Conservation (phyloP, 2,797 vertebrate genomes). For the Rallus crepitans region DNA sequence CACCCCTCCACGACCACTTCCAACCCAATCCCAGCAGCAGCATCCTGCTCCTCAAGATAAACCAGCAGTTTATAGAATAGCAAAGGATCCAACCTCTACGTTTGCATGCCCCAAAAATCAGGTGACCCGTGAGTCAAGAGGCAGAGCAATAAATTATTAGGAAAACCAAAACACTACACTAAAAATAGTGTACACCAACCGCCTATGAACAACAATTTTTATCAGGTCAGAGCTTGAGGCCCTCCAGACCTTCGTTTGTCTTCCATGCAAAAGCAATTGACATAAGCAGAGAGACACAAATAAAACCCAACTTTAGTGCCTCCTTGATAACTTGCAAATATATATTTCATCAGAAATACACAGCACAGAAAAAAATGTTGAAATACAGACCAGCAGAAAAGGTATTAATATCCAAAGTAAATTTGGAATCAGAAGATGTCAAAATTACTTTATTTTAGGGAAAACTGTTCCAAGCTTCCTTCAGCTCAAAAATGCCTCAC, state of each 20-base stretch:
- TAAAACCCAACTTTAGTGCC: not conserved
- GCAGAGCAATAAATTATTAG: not conserved
- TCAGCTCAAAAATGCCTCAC: not conserved
- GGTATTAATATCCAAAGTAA: not conserved
- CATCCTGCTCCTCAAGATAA: conserved; percentile 10
- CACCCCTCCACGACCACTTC: not conserved
- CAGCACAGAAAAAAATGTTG: accelerated
- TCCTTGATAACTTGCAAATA: not conserved
- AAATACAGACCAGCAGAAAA: not conserved
- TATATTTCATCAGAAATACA: not conserved
- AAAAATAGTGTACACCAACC: not conserved
- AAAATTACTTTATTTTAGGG: not conserved
- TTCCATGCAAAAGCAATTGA: not conserved
- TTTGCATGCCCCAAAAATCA: not conserved
- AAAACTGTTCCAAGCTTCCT: conserved; percentile 13
- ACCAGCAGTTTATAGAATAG: not conserved
- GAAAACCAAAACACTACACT: conserved; percentile 12
- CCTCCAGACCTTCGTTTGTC: not conserved
- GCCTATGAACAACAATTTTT: not conserved
- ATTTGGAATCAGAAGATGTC: not conserved
- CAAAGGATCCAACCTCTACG: not conserved
- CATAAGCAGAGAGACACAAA: not conserved
- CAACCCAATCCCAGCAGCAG: not conserved
- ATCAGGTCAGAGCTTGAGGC: not conserved
- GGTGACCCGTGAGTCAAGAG: not conserved